Base-by-base conservation (phyloP, 1,140 invertebrate genomes). In the Lepidurus apus region DNA sequence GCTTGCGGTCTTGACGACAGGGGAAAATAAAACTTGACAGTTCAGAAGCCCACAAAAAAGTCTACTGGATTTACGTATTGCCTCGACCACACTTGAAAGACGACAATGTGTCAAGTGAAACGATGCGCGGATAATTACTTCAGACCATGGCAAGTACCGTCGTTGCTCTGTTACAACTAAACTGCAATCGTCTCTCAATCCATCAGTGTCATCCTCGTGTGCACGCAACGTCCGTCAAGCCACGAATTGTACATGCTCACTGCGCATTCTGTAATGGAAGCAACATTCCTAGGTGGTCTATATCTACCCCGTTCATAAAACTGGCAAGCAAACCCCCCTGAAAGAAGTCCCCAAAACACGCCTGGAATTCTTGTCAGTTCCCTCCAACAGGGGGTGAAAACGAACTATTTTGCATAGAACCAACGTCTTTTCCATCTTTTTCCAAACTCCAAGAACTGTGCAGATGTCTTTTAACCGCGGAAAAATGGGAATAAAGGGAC, bases 281-380 rank as follows among this genome's bases (percentile, higher is more conserved):
- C 53, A 21, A 65, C 17, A 65, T 65, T 65, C 53, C 17, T 65
- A 65, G 53, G 53, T 65, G 53, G 53, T 65, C 53, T 65, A 65
- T 21, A 13, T 65, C 53, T 17, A 21, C 17, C 53, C 21, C 17
- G 53, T 65, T 65, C 21, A 47, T 17, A 17, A 65, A 21, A 13
- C 53, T 21, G 13, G 13, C 53, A 7, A 65, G 17, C 53, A 65
- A 65, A 65, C 4, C 17, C 47, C 13, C 17, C 13, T 9, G 6
- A 17, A 13, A 65, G 7, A 65, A 9, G 13, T 21, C 17, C 17
- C 13, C 53, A 4, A 7, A 65, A 65, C 21, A 65, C 13, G 21
- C 45, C 45, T n/a, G 21, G 53, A 65, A n/a, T 13, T 65, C 53
- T 65, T 3, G 21, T 7, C 53, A 65, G 13, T 34, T 34, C 34